Evolutionary conservation across 2,797 vertebrate genomes (phyloP), one percentile per base, ranked within the genome.

Genomic region (Varecia variegata): DNA sequence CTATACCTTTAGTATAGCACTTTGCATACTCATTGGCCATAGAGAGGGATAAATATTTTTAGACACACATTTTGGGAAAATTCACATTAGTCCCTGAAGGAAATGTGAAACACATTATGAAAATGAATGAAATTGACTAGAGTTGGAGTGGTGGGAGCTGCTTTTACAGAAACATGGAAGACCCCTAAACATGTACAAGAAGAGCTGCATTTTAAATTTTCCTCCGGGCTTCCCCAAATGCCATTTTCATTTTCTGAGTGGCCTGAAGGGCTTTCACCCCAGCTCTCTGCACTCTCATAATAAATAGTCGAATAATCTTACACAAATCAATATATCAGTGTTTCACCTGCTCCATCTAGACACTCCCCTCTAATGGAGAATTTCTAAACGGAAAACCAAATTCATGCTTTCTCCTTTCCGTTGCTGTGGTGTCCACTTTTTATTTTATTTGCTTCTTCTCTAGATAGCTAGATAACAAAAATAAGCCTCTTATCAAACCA

Each of bases 331-430:
- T 65, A 40, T 7, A 77, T 14, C 20, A 83, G 20, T 10, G 40
- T 68, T 58, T 45, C n/a, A 54, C 2, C 8, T 58, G 32, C 15
- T 93, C 93, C 43, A 67, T 35, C 50, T 2, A 30, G 10, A 74
- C 3, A 25, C 4, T n/a, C 21, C 1, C 7, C 8, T 80, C 40
- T 30, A 38, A 11, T 1, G 47, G 27, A 90, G 21, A 85, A 92
- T 85, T 79, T 84, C 38, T 82, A 32, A 68, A 77, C 20, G 77
- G n/a, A 88, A 74, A 84, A 71, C 7, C n/a, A 73, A 56, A 82
- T 85, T 40, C 40, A 25, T 47, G 20, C 8, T 76, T 86, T 77
- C 18, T 30, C 8, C 9, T 77, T 50, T 20, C 25, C 25, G 92
- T 54, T 70, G 3, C n/a, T 82, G 7, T 68, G 40, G 3, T 17